Evolutionary conservation across 2,888 invertebrate genomes (phyloP).

Genomic region (Acleris laterana): DNA sequence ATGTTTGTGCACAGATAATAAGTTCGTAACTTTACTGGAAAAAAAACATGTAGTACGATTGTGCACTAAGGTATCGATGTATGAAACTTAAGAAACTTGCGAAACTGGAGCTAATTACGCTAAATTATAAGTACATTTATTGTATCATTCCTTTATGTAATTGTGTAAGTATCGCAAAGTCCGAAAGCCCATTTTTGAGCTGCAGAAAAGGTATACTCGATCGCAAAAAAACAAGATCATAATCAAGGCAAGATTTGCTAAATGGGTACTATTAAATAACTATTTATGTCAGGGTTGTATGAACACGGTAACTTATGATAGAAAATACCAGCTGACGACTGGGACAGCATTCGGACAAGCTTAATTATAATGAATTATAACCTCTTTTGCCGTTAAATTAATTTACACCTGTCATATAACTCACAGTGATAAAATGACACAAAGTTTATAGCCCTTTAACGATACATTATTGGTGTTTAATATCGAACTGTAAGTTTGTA

Average conservation of each 20-base stretch:
- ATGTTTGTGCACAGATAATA: no score
- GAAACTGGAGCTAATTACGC: no score
- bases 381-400: slow-evolving; percentile 18
- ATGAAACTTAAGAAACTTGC: no score
- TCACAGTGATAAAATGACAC: slow-evolving; percentile 29
- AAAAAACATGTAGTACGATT: no score
- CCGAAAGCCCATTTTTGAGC: no score
- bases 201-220: no score
- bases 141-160: no score
- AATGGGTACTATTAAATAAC: neutral
- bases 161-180: no score
- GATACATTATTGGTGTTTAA: slow-evolving; percentile 32
- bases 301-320: slow-evolving; percentile 21
- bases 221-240: neutral
- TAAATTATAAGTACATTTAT: no score
- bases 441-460: slow-evolving; percentile 26
- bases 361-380: slow-evolving; percentile 31
- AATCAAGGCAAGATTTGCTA: neutral
- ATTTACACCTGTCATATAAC: slow-evolving; percentile 21
- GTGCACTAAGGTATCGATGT: no score
- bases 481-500: slow-evolving; percentile 26
- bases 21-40: no score
- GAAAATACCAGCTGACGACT: slow-evolving; percentile 19
- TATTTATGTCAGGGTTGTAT: slow-evolving; percentile 19
- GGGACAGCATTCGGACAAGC: slow-evolving; percentile 17